Conservation (phyloP, 2,113 vertebrate genomes). For the Cinclus cinclus region DNA sequence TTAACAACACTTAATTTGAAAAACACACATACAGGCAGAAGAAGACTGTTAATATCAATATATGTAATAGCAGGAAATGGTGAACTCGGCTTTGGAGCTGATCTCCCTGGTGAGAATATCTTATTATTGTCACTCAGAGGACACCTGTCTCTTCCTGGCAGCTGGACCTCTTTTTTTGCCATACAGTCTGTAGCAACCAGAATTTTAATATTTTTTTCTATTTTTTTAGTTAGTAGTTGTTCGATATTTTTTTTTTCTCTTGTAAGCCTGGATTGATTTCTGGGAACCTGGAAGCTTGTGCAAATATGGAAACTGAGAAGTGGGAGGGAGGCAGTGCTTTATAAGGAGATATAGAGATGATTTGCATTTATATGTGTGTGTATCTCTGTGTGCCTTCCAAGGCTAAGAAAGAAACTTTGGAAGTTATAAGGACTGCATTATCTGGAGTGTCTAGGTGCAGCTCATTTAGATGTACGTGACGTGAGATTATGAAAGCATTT, state of each 20-base stretch:
- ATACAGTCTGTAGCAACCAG: background rate
- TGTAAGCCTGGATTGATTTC: background rate
- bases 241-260: background rate
- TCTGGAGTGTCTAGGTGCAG: background rate
- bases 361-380: background rate
- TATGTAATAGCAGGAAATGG: conserved; percentile 68
- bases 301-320: background rate
- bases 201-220: background rate
- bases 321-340: background rate
- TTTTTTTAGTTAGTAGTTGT: background rate
- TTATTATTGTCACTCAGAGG: conserved; percentile 37
- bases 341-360: background rate
- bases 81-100: conserved; percentile 65
- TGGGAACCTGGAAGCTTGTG: background rate
- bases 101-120: conserved; percentile 46
- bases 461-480: background rate
- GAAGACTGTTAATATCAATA: conserved; percentile 65
- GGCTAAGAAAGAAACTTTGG: background rate
- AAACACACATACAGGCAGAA: conserved; percentile 64
- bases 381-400: background rate
- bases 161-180: background rate
- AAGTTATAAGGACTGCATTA: background rate
- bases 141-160: conserved; percentile 55
- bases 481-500: background rate
- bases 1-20: conserved; percentile 73